Evolutionary conservation across 2,888 invertebrate genomes (phyloP), one percentile per base, ranked within the genome.

Genomic region (Sinohyriopsis cumingii): DNA sequence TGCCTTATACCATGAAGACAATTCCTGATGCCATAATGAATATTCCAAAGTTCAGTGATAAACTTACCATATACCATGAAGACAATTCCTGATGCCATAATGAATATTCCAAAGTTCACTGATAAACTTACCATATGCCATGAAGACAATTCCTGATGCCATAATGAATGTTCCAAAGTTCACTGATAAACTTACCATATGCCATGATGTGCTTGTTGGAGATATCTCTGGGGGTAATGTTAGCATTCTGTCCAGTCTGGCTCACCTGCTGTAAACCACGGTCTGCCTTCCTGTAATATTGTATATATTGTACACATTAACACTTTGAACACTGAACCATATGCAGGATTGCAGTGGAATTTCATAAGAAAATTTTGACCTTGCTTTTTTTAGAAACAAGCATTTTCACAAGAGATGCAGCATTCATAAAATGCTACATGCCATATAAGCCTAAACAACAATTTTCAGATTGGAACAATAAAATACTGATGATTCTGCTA

Each of bases 121-220:
- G 54, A 33, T 28, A 28, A 4, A 28, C 28, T 28, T 28, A 28
- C 28, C 33, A 33, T 33, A 33, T 33, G 33, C 33, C 9, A 33
- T 33, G 33, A 33, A 9, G 33, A 33, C 7, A 33, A 33, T 33
- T 33, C 45, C 45, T 12, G 9, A 45, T 12, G 45, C 45, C n/a
- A 59, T 59, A 59, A 33, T 28, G 9, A 64, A 9, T 24, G 53
- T 53, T 56, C 28, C 59, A 57, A 54, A 33, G 12, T 15, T 5
- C 66, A 3, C 9, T 25, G 54, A 33, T 22, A 33, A 5, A 65
- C 81, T 75, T 85, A 92, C 92, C 92, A 91, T 98, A 97, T 0
- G 98, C 96, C 89, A 98, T 93, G 81, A 97, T 95, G 83, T 97
- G 94, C 87, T 96, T 96, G 84, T 97, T 96, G 83, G 95, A 95